Evolutionary conservation across 1,140 invertebrate species (phyloP).

Genomic region (Zaprionus lachaisei): DNA sequence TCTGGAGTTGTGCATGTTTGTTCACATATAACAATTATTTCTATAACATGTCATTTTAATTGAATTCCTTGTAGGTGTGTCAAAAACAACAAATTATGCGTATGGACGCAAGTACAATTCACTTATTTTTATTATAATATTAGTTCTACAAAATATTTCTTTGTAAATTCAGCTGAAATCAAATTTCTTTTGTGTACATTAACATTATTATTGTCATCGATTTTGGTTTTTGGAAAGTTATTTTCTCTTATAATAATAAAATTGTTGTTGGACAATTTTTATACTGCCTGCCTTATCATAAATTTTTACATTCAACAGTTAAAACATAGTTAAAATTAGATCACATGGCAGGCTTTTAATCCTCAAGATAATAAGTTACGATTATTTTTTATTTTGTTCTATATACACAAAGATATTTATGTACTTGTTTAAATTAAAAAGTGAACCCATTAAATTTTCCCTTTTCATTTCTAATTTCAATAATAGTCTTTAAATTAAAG

Average conservation of each 20-base stretch:
- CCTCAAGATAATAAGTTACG: constrained; percentile 27
- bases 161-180: constrained; percentile 1
- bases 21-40: neutral
- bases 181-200: neutral
- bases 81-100: neutral
- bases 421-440: neutral
- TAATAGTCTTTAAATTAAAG: neutral
- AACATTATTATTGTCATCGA: constrained; percentile 24
- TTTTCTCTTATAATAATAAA: constrained; percentile 55
- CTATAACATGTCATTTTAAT: neutral
- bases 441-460: neutral
- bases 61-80: neutral
- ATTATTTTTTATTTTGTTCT: constrained; percentile 12
- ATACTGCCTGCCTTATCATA: constrained; percentile 26
- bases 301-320: constrained; percentile 20
- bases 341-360: constrained; percentile 59
- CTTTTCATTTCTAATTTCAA: neutral
- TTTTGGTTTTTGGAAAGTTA: constrained; percentile 32
- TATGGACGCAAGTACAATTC: neutral
- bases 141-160: neutral
- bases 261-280: constrained; percentile 28
- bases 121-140: neutral
- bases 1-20: neutral
- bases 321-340: constrained; percentile 67
- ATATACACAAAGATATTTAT: constrained; percentile 14